Conservation (phyloP, 2,113 vertebrate species). For the Albula glossodonta region DNA sequence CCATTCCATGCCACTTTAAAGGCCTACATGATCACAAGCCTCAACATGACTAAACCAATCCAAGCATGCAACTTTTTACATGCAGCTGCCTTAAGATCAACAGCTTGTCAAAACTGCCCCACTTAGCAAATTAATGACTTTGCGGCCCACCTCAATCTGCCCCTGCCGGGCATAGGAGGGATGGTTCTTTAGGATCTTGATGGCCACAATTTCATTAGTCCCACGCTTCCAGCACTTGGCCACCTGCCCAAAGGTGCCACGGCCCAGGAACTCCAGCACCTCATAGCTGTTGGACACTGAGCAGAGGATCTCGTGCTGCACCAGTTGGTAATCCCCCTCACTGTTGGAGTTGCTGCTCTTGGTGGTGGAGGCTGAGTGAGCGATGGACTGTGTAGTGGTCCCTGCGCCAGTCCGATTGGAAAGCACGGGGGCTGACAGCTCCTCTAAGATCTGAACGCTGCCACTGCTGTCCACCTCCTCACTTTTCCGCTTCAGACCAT, state of each 20-base stretch:
- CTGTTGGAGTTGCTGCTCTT: conserved; percentile 94
- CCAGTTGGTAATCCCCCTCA: conserved; percentile 97
- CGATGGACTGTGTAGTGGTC: conserved; percentile 78
- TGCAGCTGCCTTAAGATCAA: neutral
- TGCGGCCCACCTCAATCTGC: conserved; percentile 88
- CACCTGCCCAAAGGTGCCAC: conserved; percentile 96
- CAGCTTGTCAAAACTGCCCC: neutral
- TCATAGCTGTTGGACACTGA: conserved; percentile 97
- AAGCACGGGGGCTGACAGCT: conserved; percentile 94
- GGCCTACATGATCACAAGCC: too few relatives aligned
- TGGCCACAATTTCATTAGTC: conserved; percentile 97
- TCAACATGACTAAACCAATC: too few relatives aligned
- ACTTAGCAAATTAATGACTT: neutral
- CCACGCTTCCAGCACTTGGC: conserved; percentile 97
- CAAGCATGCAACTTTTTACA: too few relatives aligned
- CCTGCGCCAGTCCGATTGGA: conserved; percentile 84
- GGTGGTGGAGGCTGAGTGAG: conserved; percentile 84
- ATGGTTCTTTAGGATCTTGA: conserved; percentile 97
- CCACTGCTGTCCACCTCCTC: conserved; percentile 97
- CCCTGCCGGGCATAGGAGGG: conserved; percentile 96
- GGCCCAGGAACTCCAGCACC: conserved; percentile 94
- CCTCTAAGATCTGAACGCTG: conserved; percentile 97
- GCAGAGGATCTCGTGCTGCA: conserved; percentile 97
- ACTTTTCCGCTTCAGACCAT: conserved; percentile 95
- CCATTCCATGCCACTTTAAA: too few relatives aligned